Conservation (phyloP, 1,140 invertebrate genomes). For the Copidosoma floridanum region DNA sequence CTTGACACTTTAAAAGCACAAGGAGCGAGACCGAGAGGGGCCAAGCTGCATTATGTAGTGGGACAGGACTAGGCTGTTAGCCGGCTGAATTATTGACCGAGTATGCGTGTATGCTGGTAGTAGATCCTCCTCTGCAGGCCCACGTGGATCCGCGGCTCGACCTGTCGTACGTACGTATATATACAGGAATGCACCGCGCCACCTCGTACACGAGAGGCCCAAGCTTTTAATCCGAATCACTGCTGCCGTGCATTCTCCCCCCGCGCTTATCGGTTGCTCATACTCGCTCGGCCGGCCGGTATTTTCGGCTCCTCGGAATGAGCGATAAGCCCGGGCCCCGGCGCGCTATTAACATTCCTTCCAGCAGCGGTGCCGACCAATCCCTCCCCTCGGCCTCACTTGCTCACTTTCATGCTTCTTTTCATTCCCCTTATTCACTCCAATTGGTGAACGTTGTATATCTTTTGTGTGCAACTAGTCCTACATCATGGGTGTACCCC, state of each 20-base stretch:
- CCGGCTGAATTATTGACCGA: slow-evolving; percentile 54
- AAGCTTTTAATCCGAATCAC: slow-evolving; percentile 47
- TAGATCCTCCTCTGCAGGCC: not conserved
- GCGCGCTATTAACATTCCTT: slow-evolving; percentile 44
- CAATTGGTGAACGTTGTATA: no score
- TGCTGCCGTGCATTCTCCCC: slow-evolving; percentile 44
- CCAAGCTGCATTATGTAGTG: slow-evolving; percentile 55
- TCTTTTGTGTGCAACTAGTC: no score
- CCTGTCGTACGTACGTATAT: slow-evolving; percentile 50
- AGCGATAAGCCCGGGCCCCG: slow-evolving; percentile 21
- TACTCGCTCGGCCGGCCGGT: slow-evolving; percentile 2
- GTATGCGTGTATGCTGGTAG: slow-evolving; percentile 7
- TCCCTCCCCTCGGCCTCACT: no score
- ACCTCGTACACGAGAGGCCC: no score
- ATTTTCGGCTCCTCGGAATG: slow-evolving; percentile 34
- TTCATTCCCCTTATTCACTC: no score
- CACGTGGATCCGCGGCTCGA: no score
- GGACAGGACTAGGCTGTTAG: slow-evolving; percentile 58
- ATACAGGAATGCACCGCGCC: no score
- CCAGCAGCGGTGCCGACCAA: no score
- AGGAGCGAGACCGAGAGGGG: slow-evolving; percentile 35
- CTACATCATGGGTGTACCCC: no score
- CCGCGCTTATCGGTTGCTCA: slow-evolving; percentile 13
- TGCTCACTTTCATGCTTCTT: no score
- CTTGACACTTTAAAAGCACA: slow-evolving; percentile 59